Evolutionary conservation across 2,888 invertebrate species (phyloP).

Genomic region (Drosophila buzzatii): DNA sequence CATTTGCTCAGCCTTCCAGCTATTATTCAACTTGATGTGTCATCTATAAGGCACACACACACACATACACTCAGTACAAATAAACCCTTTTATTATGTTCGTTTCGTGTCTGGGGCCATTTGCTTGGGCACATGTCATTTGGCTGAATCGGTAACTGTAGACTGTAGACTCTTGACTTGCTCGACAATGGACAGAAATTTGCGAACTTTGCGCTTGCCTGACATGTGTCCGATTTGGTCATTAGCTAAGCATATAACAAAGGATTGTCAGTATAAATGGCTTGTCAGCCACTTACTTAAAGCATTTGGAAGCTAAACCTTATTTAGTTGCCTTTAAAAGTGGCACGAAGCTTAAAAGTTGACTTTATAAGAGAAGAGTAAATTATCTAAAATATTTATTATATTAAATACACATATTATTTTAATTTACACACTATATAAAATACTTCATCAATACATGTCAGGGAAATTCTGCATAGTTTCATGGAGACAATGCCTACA

Average conservation of each 20-base stretch:
- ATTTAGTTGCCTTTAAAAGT: neutral
- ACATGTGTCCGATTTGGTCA: constrained; percentile 51
- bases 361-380: too few relatives aligned
- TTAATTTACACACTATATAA: too few relatives aligned
- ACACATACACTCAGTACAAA: constrained; percentile 21
- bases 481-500: neutral
- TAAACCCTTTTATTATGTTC: constrained; percentile 32
- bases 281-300: constrained; percentile 14
- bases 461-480: too few relatives aligned
- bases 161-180: constrained; percentile 14
- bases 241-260: constrained; percentile 42
- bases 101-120: constrained; percentile 29
- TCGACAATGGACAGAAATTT: constrained; percentile 56
- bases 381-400: too few relatives aligned
- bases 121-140: constrained; percentile 39
- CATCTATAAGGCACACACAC: constrained; percentile 21
- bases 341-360: neutral
- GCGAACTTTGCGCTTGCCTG: constrained; percentile 40
- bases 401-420: too few relatives aligned
- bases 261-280: constrained; percentile 28
- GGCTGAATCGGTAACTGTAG: constrained; percentile 25
- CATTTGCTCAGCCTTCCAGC: constrained; percentile 26
- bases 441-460: too few relatives aligned
- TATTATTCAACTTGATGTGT: constrained; percentile 52
- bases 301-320: neutral